phyloP scores from a whole-genome alignment of 2,797 vertebrate genomes.

The Otus scops region DNA sequence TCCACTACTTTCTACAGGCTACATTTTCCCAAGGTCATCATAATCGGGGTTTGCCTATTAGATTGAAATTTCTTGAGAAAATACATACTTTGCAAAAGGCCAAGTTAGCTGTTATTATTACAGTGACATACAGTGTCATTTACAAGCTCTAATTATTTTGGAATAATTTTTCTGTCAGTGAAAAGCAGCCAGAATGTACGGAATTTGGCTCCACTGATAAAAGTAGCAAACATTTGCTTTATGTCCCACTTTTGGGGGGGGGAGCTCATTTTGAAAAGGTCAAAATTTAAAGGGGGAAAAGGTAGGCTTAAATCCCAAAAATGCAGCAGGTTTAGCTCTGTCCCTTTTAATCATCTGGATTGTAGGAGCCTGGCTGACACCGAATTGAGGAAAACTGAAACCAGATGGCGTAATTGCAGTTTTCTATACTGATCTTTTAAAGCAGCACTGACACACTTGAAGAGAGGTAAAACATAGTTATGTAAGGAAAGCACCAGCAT shows the following conservation, averaged over 20 bases:
- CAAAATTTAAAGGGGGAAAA: neutral
- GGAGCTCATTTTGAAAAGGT: neutral
- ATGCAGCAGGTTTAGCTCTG: constrained; percentile 2
- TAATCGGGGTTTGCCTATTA: neutral
- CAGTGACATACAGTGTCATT: neutral
- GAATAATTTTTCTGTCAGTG: neutral
- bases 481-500: neutral
- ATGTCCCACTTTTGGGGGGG: neutral
- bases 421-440: neutral
- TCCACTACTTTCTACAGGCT: neutral
- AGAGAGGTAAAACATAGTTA: neutral
- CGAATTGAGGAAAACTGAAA: neutral
- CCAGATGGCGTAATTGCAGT: neutral
- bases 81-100: neutral
- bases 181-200: neutral
- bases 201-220: neutral
- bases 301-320: neutral
- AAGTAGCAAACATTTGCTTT: neutral
- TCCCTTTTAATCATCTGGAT: neutral
- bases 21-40: neutral
- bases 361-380: neutral
- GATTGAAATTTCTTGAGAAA: neutral
- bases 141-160: neutral
- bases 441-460: neutral
- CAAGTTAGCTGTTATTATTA: neutral